phyloP scores from a whole-genome alignment of 2,113 vertebrate genomes.

The Neotoma lepida region DNA sequence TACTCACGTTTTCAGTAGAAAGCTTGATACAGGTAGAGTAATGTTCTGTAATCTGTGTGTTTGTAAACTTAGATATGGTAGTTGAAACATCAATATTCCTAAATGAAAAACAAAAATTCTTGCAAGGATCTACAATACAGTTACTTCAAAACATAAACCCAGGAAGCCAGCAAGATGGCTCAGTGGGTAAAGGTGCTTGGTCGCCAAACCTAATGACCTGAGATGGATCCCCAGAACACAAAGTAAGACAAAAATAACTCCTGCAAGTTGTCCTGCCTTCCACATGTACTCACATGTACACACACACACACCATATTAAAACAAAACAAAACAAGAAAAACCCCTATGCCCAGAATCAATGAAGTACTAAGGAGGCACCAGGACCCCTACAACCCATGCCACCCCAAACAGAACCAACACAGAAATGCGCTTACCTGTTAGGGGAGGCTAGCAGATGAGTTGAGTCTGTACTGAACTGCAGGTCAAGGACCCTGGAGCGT shows the following conservation, averaged over 20 bases:
- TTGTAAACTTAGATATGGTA: conserved; percentile 88
- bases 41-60: conserved; percentile 94
- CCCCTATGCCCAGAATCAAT: not conserved
- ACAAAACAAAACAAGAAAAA: not conserved
- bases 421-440: conserved; percentile 68
- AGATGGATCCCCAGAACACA: not conserved
- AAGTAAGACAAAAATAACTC: not conserved
- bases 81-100: conserved; percentile 75
- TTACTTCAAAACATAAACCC: conserved; percentile 15
- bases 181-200: not conserved
- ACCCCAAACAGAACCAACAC: not conserved
- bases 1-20: conserved; percentile 95
- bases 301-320: not conserved
- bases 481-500: conserved; percentile 89
- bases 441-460: conserved; percentile 83
- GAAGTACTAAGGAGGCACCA: not conserved
- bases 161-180: not conserved
- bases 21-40: conserved; percentile 97
- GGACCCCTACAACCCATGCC: accelerated
- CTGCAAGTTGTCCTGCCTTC: not conserved
- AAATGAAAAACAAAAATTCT: conserved; percentile 40
- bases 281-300: accelerated
- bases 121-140: not conserved
- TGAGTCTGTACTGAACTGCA: conserved; percentile 87
- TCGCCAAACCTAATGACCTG: not conserved